A percentile compares a stretch with the other conserved stretches of the same genome.
phyloP scores from a whole-genome alignment of 2,888 invertebrate genomes.

The Pachycephus smyrnensis region DNA sequence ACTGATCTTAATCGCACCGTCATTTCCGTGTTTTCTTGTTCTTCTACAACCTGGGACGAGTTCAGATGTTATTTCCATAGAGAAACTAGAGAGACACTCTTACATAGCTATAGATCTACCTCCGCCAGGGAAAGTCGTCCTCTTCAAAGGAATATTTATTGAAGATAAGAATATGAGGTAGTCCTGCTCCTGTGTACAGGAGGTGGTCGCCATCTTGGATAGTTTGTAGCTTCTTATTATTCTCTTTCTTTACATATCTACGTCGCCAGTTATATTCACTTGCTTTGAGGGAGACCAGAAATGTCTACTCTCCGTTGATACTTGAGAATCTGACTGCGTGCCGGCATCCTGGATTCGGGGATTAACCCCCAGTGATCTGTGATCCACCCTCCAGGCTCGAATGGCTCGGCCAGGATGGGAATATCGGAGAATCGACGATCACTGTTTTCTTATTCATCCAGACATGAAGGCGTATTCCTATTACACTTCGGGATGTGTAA shows the following conservation, averaged over 20 bases:
- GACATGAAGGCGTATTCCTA: background rate
- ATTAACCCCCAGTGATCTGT: conserved; percentile 27
- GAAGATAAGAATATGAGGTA: background rate
- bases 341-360: conserved; percentile 28
- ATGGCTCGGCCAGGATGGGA: background rate
- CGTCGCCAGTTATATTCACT: background rate
- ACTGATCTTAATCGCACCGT: background rate
- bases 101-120: background rate
- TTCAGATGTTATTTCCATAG: background rate
- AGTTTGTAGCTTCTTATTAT: background rate
- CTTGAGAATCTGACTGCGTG: conserved; percentile 30
- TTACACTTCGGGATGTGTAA: background rate
- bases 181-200: background rate
- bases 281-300: background rate
- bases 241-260: background rate
- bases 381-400: background rate
- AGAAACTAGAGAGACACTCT: background rate
- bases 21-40: conserved; percentile 1
- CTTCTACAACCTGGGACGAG: background rate
- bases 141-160: conserved; percentile 13
- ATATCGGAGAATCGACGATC: background rate
- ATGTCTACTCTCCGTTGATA: conserved; percentile 29
- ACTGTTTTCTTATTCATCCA: background rate
- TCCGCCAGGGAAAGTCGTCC: conserved; percentile 17
- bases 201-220: background rate